Evolutionary conservation across 2,888 invertebrate species (phyloP), one percentile per base, ranked within the genome.

Genomic region (Hypomecis punctinalis): DNA sequence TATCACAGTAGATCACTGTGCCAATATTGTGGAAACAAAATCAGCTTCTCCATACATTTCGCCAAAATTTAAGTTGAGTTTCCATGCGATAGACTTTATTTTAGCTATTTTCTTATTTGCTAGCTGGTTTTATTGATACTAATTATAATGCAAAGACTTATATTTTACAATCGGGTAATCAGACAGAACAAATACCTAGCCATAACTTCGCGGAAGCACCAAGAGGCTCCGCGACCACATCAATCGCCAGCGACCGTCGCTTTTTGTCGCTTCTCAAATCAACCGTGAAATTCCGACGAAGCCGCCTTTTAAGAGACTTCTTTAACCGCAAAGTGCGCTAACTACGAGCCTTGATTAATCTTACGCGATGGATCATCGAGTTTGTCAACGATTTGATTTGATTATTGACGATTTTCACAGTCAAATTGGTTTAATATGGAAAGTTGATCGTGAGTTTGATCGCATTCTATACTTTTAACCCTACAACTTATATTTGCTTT

Each of bases 251-350:
- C 55, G 43, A 73, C 72, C 73, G 75, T 70, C 74, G 65, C 72
- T 85, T 84, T 84, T 85, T 85, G 80, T 80, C 74, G 66, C 70
- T 63, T 75, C 76, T 78, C 75, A 81, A 88, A 86, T 86, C 84
- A 80, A 66, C 83, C 84, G 83, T 88, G 82, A 85, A 85, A 80
- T 76, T 81, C 76, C 72, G 74, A 77, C 75, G 78, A 78, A 76
- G 77, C 74, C 75, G 72, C 76, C 70, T 75, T 37, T 82, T 76
- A 70, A 72, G 65, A 68, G 62, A 61, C 72, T 54, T 51, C 54
- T 61, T 56, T 45, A 61, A 63, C 58, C 55, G 55, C 67, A 47
- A 52, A 60, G 49, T 56, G 47, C 40, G 23, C 56, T 61, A 48
- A 53, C 52, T 37, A 52, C n/a, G 42, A 11, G 37, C 5, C 56